Base-by-base conservation (phyloP, 2,888 invertebrate genomes). In the Patella caerulea region DNA sequence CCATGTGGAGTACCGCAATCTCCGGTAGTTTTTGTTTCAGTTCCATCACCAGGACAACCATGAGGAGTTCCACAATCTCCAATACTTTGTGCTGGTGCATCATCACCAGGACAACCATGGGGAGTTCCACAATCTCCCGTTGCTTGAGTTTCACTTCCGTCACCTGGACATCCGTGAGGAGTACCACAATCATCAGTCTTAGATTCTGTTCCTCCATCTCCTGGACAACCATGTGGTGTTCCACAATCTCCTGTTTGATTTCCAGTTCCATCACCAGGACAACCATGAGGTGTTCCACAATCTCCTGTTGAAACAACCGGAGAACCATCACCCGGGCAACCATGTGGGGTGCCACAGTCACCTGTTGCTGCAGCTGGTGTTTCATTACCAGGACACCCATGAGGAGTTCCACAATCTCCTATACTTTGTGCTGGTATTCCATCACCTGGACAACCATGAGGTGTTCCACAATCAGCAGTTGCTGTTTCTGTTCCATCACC, bases 1-100 rank as follows among this genome's bases (percentile, higher is more conserved):
- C 79, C 79, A n/a, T 79, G 77, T 7, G 79, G 77, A 71, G 78
- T 79, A 70, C 79, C 77, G 54, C 83, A 82, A 45, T 77, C 80
- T 12, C 59, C 77, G 52, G 59, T 75, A 52, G 15, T 29, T 45
- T 83, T 78, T 14, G 77, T 70, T 53, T 72, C 75, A 15, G 78
- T 74, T 70, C 77, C 81, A 53, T 79, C 74, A 29, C 70, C 70
- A 71, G 75, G 76, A 55, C 76, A 76, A 34, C 76, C 65, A 65
- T 65, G 55, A 59, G 73, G 70, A 24, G 70, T 76, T 55, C 81
- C 79, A 73, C 80, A 79, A 71, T 75, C 73, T 75, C 53, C 78
- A 65, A 76, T 71, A 74, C 71, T 19, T 45, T 19, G 65, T 12
- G 55, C 19, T 19, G 69, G 72, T 34, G 55, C 73, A 12, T 19